A percentile compares a stretch with the other conserved stretches of the same genome.
phyloP scores from a whole-genome alignment of 2,888 invertebrate genomes.

The Drosophila vallismaia region DNA sequence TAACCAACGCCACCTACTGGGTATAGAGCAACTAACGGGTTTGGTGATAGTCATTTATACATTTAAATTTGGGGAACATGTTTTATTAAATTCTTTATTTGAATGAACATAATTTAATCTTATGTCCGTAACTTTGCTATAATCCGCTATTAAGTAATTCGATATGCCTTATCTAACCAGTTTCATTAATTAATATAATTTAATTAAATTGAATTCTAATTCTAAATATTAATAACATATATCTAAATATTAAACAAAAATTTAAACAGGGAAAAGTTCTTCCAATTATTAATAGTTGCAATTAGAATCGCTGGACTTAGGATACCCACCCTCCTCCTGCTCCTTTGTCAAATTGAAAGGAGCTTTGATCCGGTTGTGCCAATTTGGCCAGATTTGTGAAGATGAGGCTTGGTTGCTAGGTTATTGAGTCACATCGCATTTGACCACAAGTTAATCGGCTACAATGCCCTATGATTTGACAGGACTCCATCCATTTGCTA shows the following conservation, averaged over 20 bases:
- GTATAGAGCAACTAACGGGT: too few species aligned
- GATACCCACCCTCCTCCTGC: not conserved
- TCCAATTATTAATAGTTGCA: not conserved
- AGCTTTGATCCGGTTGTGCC: constrained; percentile 10
- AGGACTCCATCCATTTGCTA: constrained; percentile 12
- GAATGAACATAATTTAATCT: not conserved
- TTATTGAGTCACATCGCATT: constrained; percentile 28
- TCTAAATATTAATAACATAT: not conserved
- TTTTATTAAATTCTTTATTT: not conserved
- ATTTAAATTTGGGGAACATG: not conserved
- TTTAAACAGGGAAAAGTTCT: not conserved
- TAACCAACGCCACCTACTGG: not conserved
- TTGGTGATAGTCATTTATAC: not conserved
- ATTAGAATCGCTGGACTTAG: not conserved
- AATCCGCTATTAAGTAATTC: not conserved
- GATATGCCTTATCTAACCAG: too few species aligned
- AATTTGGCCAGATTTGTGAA: not conserved
- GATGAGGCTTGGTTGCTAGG: constrained; percentile 44
- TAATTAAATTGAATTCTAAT: not conserved
- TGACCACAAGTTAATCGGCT: constrained; percentile 9
- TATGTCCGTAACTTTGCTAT: not conserved
- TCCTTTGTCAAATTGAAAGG: constrained; percentile 8
- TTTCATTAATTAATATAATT: not conserved
- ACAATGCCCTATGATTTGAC: constrained; percentile 9
- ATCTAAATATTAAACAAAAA: too few species aligned